Evolutionary conservation across 2,113 vertebrate genomes (phyloP).

Genomic region (Pangasianodon hypophthalmus): DNA sequence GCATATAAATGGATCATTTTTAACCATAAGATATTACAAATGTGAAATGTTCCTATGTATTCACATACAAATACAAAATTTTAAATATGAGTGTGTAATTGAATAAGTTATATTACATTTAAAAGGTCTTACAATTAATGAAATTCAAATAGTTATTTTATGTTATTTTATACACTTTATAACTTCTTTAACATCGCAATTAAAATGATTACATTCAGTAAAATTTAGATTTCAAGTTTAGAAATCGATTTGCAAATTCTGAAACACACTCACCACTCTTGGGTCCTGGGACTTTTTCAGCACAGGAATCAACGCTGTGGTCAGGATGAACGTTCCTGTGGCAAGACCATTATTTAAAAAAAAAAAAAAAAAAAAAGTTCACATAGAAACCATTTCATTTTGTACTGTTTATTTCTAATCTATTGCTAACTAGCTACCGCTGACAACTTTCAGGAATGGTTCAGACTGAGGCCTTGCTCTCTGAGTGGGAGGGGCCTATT

Average conservation of each 20-base stretch:
- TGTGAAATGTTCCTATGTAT: no score
- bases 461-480: background rate
- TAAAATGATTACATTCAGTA: background rate
- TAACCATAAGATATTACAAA: no score
- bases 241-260: background rate
- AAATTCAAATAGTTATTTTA: background rate
- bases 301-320: slow-evolving; percentile 76
- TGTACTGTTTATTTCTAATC: background rate
- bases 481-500: background rate
- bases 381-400: background rate
- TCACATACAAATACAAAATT: background rate
- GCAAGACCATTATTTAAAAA: background rate
- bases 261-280: slow-evolving; percentile 77
- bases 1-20: background rate
- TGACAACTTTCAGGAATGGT: background rate
- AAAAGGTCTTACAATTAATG: background rate
- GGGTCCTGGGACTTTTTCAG: slow-evolving; percentile 77
- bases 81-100: background rate
- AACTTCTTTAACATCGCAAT: background rate
- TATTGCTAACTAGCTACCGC: background rate
- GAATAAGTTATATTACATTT: background rate
- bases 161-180: background rate
- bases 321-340: slow-evolving; percentile 81
- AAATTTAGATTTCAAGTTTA: background rate
- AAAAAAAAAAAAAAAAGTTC: background rate